These are phyloP conservation scores for Scaptomyza polygonia DNA, from an alignment of 2,888 invertebrate genomes.

Conservation along the genomic window DNA sequence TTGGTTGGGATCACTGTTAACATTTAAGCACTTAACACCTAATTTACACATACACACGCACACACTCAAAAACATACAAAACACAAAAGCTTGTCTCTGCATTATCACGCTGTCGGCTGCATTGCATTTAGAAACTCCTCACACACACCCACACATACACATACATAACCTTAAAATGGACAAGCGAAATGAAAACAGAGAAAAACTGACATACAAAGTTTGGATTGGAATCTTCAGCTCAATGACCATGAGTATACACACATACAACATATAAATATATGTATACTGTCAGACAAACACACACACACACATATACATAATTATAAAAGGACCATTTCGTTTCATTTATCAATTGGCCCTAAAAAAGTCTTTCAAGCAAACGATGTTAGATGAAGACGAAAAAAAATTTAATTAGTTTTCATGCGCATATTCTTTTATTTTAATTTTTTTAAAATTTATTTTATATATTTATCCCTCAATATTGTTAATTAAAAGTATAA, in stretches of 20 bases:
- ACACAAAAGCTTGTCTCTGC: conserved; percentile 11
- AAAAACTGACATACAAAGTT: conserved; percentile 16
- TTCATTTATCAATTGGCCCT: conserved; percentile 24
- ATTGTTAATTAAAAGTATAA: neutral
- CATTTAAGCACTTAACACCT: conserved; percentile 8
- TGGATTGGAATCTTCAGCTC: conserved; percentile 20
- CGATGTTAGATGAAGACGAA: conserved; percentile 32
- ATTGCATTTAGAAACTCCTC: conserved; percentile 16
- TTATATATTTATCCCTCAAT: conserved; percentile 11
- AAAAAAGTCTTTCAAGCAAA: conserved; percentile 2
- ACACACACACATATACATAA: conserved; percentile 1
- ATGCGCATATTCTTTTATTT: conserved; percentile 31
- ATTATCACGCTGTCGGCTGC: conserved; percentile 9
- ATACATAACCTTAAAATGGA: conserved; percentile 7
- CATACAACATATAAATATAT: neutral
- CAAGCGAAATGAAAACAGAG: conserved; percentile 7
- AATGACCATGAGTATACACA: conserved; percentile 25
- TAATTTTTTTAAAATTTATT: conserved; percentile 13
- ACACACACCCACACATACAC: neutral
- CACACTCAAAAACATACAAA: too few relatives aligned
- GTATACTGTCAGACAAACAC: neutral
- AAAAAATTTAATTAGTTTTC: conserved; percentile 24
- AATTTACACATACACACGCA: conserved; percentile 5
- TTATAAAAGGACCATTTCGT: conserved; percentile 5
- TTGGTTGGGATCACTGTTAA: conserved; percentile 34